Percentiles rank a stretch among this genome's conserved stretches.
Conservation (phyloP, 2,888 invertebrate species). For the Nipponacmea schrenckii region DNA sequence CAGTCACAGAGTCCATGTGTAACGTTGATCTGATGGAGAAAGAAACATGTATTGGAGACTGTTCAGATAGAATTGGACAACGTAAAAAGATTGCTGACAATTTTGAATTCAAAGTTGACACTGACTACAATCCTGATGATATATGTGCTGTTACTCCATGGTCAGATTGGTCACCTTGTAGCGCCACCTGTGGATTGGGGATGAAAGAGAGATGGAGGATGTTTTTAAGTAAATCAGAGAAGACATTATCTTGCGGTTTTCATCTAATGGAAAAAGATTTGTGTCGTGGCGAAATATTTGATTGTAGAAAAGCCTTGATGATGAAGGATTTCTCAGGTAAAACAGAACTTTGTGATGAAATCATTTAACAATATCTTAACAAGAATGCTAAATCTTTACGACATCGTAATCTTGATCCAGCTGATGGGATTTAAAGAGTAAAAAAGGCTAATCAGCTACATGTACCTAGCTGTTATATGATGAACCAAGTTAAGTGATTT, state of each 20-base stretch:
- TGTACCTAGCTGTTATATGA: too few species aligned
- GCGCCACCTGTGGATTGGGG: constrained; percentile 82
- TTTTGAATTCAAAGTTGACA: constrained; percentile 51
- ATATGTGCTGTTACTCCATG: constrained; percentile 77
- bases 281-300: constrained; percentile 54
- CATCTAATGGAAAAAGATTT: constrained; percentile 57
- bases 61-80: constrained; percentile 38
- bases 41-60: constrained; percentile 61
- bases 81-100: constrained; percentile 34
- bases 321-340: constrained; percentile 65
- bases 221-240: constrained; percentile 49
- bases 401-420: too few species aligned
- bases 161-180: constrained; percentile 87
- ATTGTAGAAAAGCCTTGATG: constrained; percentile 64
- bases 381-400: too few species aligned
- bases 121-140: constrained; percentile 46
- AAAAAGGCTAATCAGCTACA: too few species aligned
- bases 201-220: constrained; percentile 58
- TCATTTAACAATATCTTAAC: too few species aligned
- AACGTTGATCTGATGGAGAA: constrained; percentile 51
- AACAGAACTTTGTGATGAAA: constrained; percentile 5
- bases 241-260: constrained; percentile 46
- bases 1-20: constrained; percentile 57
- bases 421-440: too few species aligned
- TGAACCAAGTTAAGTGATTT: too few species aligned